These are phyloP conservation scores for Chlorops oryzae DNA, from an alignment of 1,140 invertebrate genomes.

Conservation along the genomic window DNA sequence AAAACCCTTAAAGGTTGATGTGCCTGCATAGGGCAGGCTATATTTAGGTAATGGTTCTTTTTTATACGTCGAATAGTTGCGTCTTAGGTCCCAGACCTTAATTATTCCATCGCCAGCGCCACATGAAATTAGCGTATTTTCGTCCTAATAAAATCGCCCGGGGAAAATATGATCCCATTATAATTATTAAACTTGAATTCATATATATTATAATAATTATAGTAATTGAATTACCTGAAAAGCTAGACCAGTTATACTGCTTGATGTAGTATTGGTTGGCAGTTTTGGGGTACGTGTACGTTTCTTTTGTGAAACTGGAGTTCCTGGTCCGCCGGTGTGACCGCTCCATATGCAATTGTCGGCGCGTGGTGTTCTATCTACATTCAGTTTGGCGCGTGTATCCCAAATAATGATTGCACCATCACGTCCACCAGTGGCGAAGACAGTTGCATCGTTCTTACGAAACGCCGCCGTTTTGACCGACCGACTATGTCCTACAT, in stretches of 20 bases:
- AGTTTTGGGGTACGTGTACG: slow-evolving; percentile 43
- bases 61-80: slow-evolving; percentile 66
- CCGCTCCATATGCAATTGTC: slow-evolving; percentile 60
- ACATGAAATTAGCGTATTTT: slow-evolving; percentile 68
- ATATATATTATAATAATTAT: neutral
- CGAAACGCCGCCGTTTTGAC: slow-evolving; percentile 72
- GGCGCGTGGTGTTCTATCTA: slow-evolving; percentile 50
- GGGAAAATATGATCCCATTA: slow-evolving; percentile 1
- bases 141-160: slow-evolving; percentile 58
- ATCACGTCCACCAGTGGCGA: slow-evolving; percentile 79
- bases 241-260: slow-evolving; percentile 70
- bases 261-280: slow-evolving; percentile 35
- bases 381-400: slow-evolving; percentile 53
- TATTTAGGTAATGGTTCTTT: slow-evolving; percentile 65
- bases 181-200: neutral
- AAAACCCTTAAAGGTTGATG: slow-evolving; percentile 64
- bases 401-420: slow-evolving; percentile 82
- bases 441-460: slow-evolving; percentile 62
- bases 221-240: slow-evolving; percentile 50
- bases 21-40: slow-evolving; percentile 63
- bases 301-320: slow-evolving; percentile 49
- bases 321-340: slow-evolving; percentile 52
- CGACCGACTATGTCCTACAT: slow-evolving; percentile 68
- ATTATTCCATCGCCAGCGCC: slow-evolving; percentile 77
- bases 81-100: slow-evolving; percentile 82